These are phyloP conservation scores for Ecliptopera silaceata DNA, from an alignment of 2,888 invertebrate species.

Conservation along the genomic window DNA sequence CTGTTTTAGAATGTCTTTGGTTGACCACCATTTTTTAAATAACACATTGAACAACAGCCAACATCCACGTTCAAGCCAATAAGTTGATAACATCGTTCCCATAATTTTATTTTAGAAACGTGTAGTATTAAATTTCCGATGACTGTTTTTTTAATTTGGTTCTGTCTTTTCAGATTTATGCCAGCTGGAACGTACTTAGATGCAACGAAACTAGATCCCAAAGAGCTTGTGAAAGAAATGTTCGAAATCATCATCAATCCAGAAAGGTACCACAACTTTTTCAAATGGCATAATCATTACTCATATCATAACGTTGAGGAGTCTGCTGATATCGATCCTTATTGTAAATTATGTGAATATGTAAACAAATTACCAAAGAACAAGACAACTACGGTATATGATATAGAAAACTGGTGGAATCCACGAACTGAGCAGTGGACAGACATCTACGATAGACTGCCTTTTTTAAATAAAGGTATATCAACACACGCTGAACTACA, in stretches of 20 bases:
- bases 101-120: too few relatives aligned
- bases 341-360: conserved; percentile 38
- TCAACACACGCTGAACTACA: neutral
- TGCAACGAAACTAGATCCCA: conserved; percentile 18
- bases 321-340: conserved; percentile 30
- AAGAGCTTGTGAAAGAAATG: conserved; percentile 39
- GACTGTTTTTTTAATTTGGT: too few relatives aligned
- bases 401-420: conserved; percentile 29
- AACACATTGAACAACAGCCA: too few relatives aligned
- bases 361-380: conserved; percentile 15
- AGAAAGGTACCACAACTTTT: conserved; percentile 42
- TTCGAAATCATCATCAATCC: conserved; percentile 39
- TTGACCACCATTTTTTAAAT: too few relatives aligned
- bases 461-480: neutral
- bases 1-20: too few relatives aligned
- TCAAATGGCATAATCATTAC: conserved; percentile 53
- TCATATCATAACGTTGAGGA: conserved; percentile 38
- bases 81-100: too few relatives aligned
- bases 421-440: neutral
- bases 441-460: neutral
- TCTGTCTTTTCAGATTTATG: conserved; percentile 39
- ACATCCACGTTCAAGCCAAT: too few relatives aligned
- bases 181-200: conserved; percentile 43
- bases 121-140: too few relatives aligned
- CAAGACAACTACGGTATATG: conserved; percentile 2